Base-by-base conservation (phyloP, 2,113 vertebrate species). In the Eubucco bourcierii region DNA sequence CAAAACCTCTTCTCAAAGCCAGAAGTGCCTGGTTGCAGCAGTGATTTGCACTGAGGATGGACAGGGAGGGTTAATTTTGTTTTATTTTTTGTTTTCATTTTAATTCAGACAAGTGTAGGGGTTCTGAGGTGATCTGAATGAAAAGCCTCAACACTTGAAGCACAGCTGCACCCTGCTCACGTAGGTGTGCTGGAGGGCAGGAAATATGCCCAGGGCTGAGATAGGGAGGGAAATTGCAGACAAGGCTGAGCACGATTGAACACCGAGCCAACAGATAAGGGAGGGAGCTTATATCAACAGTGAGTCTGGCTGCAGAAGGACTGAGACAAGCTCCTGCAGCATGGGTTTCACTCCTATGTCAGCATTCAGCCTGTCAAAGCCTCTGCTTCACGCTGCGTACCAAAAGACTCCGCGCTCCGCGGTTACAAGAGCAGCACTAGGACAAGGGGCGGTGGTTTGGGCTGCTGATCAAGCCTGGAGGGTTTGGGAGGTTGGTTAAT, bases 91-190 rank as follows among this genome's bases (percentile, higher is more conserved):
- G n/a, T n/a, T 41, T 41, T 7, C 5, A 9, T 50, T 66, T 63
- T 15, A 34, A 47, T 33, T 29, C 73, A 63, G 76, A 10, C 3
- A 12, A 19, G 60, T 4, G 10, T 6, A 24, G 11, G 10, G 15
- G 8, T 12, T 59, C 24, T 55, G 52, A 76, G 66, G 50, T 15
- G 27, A 9, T 59, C 34, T 6, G 68, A 18, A 17, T 8, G 44
- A n/a, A 29, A 39, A 8, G 25, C 31, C 29, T 41, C 21, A 15
- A 7, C 12, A 11, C 1, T 0, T 0, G 2, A 29, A 60, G 55
- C 61, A 9, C 52, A 61, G 79, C 75, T 73, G 46, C 52, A 41
- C 34, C n/a, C 82, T 59, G 73, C 58, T 89, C 72, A 61, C 19
- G 12, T 25, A 58, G 27, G n/a, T 13, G 72, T 75, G 76, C 76